Evolutionary conservation across 1,140 invertebrate species (phyloP), one percentile per base, ranked within the genome.

Genomic region (Euura saliciscinereae): DNA sequence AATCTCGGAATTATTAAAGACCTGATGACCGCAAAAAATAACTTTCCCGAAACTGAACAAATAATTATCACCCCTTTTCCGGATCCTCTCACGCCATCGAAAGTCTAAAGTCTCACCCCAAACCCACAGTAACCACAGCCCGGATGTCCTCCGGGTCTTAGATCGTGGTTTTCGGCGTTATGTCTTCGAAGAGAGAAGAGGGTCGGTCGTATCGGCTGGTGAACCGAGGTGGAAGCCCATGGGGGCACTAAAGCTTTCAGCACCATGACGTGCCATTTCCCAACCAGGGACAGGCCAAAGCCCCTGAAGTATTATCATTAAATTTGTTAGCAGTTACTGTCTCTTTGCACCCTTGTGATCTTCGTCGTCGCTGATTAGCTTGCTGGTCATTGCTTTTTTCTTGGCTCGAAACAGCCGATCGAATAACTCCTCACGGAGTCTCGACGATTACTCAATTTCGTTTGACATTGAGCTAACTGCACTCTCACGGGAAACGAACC

Each of bases 251-350:
- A 59, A 59, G 5, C 51, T 59, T 59, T 59, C 51, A 59, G 8
- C 51, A 59, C 51, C 51, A n/a, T 59, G 51, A 59, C 6, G 51
- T 59, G 13, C 10, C 51, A 6, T 59, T 59, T 59, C 51, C 51
- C 51, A 28, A 59, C 13, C 13, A 6, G 51, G 51, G 51, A 59
- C 8, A 11, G 8, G 6, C 51, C 3, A 6, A 59, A 6, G 13
- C 11, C 28, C 44, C 28, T 7, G 66, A 43, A 67, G 43, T 51
- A 74, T 70, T 70, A 59, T 3, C 51, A 6, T 59, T n/a, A 59
- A n/a, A n/a, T 11, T 8, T 28, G 28, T 28, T 6, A 59, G 3
- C 51, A 59, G 51, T 59, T n/a, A 59, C 51, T 59, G 6, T 59
- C 51, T 11, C 3, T 59, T 59, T 59, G 13, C 51, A 59, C 51